Base-by-base conservation (phyloP, 2,113 vertebrate species). In the Zeus faber region DNA sequence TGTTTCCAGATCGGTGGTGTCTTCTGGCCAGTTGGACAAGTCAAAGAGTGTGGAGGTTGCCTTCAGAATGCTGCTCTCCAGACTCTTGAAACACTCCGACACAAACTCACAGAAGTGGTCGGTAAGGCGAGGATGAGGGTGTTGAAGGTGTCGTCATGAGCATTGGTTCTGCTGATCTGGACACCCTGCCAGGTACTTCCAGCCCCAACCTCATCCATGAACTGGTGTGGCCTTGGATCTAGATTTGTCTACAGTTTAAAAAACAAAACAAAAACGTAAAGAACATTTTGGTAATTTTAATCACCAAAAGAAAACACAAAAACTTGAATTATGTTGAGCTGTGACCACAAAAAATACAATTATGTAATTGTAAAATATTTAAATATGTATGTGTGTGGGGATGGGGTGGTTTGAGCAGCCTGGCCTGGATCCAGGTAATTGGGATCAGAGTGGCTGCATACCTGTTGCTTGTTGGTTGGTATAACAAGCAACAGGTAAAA, bases 221-320 rank as follows among this genome's bases (percentile, higher is more conserved):
- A 52, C 50, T n/a, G 18, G 9, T 52, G 50, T 14, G 37, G 31
- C 16, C 50, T 37, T 35, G 50, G 50, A 18, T 31, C 50, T 52
- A 31, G 50, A 31, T 52, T 52, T 37, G 18, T 37, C 50, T 52
- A 6, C 18, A 37, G 18, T 37, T 33, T 8, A 51, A 17, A 51
- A 10, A 21, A 20, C 17, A 33, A 39, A 49, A 16, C 2, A 33
- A 33, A 45, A 45, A 45, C 3, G 43, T 45, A 2, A 45, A 45
- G 43, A 45, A n/a, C 11, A 25, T 25, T 23, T 47, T 47, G 13
- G 10, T 47, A 3, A 25, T 48, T 52, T 52, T 37, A 11, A 21
- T 33, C 10, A 20, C 27, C 18, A 31, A 31, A 50, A 49, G 27
- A 41, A 44, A 16, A 11, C 17, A 43, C n/a, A 43, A 22, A 21